These are phyloP conservation scores for Tachina lurida DNA, from an alignment of 2,888 invertebrate species.

Conservation along the genomic window DNA sequence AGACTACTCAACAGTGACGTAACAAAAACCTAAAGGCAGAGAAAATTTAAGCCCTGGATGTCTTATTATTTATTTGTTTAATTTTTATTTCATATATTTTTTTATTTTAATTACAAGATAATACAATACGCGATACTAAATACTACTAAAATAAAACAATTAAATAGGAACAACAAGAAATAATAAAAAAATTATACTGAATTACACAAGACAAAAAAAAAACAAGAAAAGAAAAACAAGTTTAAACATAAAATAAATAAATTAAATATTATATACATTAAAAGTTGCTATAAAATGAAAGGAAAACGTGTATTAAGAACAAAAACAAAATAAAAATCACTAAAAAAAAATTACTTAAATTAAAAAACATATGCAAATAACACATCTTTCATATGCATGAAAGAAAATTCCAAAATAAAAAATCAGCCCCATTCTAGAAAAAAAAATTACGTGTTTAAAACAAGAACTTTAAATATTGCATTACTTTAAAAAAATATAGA, in stretches of 20 bases:
- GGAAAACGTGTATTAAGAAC: slow-evolving; percentile 57
- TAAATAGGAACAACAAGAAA: slow-evolving; percentile 37
- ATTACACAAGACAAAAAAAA: slow-evolving; percentile 37
- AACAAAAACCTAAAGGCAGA: too few relatives aligned
- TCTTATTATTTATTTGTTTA: too few relatives aligned
- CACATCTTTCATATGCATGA: background rate
- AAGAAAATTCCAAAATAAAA: background rate
- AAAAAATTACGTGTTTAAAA: background rate
- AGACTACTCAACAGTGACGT: too few relatives aligned
- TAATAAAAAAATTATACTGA: slow-evolving; percentile 17
- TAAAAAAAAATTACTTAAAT: background rate
- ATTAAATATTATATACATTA: slow-evolving; percentile 64
- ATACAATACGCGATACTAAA: slow-evolving; percentile 37
- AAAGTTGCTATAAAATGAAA: slow-evolving; percentile 73
- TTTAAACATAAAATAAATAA: slow-evolving; percentile 35
- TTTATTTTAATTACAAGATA: slow-evolving; percentile 24
- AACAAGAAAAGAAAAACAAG: slow-evolving; percentile 29
- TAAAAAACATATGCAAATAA: background rate
- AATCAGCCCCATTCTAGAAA: background rate
- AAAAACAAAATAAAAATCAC: slow-evolving; percentile 54
- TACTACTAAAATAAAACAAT: slow-evolving; percentile 40
- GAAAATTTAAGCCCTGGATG: too few relatives aligned
- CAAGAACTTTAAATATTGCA: background rate
- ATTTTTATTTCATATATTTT: slow-evolving; percentile 9
- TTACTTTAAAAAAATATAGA: too few relatives aligned